phyloP scores from a whole-genome alignment of 2,888 invertebrate genomes.

The Cyrtodaria siliqua region DNA sequence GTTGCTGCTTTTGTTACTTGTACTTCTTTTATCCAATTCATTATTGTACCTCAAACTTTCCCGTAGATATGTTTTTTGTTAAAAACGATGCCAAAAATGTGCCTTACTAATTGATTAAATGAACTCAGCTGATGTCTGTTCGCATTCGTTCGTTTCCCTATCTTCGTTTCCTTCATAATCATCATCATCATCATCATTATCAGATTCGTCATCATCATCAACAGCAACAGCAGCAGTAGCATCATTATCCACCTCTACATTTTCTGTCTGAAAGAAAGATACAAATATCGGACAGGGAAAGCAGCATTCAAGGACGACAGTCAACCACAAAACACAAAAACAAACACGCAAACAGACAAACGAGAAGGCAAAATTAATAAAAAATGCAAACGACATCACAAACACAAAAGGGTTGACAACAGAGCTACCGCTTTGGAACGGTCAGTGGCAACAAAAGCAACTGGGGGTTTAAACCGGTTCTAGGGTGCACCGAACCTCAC shows the following conservation, averaged over 20 bases:
- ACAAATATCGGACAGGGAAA: too few relatives aligned
- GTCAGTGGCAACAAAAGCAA: too few relatives aligned
- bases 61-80: neutral
- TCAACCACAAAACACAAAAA: too few relatives aligned
- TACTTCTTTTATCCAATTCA: neutral
- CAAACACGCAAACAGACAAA: too few relatives aligned
- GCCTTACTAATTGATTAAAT: conserved; percentile 16
- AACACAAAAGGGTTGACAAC: too few relatives aligned
- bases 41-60: conserved; percentile 4
- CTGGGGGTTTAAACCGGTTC: too few relatives aligned
- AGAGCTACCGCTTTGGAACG: too few relatives aligned
- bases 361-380: too few relatives aligned
- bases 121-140: conserved; percentile 28
- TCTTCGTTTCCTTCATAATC: neutral
- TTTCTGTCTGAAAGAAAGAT: too few relatives aligned
- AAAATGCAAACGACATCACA: too few relatives aligned
- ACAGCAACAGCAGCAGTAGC: neutral
- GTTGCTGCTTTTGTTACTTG: neutral
- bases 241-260: neutral
- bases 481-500: too few relatives aligned
- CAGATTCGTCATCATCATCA: neutral
- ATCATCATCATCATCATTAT: conserved; percentile 15
- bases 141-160: conserved; percentile 16
- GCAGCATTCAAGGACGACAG: too few relatives aligned
- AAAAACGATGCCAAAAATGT: conserved; percentile 13